A percentile compares a stretch with the other conserved stretches of the same genome.
phyloP scores from a whole-genome alignment of 2,888 invertebrate genomes.

The Cephonodes hylas region DNA sequence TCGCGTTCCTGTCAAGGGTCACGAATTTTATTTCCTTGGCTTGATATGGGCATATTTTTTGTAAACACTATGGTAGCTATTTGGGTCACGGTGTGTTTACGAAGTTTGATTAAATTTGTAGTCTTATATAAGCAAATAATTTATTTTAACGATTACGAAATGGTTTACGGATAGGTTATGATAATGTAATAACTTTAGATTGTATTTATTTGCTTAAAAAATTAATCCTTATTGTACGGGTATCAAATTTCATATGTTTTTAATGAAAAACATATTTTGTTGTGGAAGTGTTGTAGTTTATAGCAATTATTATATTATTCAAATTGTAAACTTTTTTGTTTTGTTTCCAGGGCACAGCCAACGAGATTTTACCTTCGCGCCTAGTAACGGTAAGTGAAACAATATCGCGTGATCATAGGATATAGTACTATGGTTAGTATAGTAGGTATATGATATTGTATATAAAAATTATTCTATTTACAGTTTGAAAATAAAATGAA shows the following conservation, averaged over 20 bases:
- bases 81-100: neutral
- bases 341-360: conserved; percentile 60
- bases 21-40: conserved; percentile 3
- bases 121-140: neutral
- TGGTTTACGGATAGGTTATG: neutral
- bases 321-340: neutral
- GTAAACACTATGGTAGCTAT: neutral
- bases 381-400: conserved; percentile 58
- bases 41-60: neutral
- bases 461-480: too few relatives aligned
- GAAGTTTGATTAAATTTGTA: neutral
- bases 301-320: neutral
- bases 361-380: conserved; percentile 46
- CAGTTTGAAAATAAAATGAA: too few relatives aligned
- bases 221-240: too few relatives aligned
- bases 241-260: too few relatives aligned
- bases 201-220: too few relatives aligned
- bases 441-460: neutral
- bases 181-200: too few relatives aligned
- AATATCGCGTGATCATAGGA: neutral
- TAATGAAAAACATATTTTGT: neutral
- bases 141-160: neutral
- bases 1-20: conserved; percentile 4
- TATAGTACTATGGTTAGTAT: neutral
- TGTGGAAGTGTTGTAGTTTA: neutral